Evolutionary conservation across 2,113 vertebrate genomes (phyloP).

Genomic region (Pteronura brasiliensis): DNA sequence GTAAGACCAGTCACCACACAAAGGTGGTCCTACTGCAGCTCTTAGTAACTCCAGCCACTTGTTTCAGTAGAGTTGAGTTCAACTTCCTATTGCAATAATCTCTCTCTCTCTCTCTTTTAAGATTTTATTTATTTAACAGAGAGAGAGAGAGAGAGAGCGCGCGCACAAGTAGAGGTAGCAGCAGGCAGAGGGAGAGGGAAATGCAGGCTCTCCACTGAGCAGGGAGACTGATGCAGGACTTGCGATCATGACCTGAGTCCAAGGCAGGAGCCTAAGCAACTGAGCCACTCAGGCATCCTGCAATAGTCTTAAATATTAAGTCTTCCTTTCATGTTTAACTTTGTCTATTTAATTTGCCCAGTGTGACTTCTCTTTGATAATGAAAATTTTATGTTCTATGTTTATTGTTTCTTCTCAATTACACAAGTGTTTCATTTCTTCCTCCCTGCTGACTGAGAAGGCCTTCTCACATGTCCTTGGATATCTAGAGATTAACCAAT

Average conservation of each 20-base stretch:
- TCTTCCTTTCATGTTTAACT: background rate
- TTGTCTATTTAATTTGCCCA: background rate
- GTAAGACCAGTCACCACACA: background rate
- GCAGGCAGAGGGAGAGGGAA: too few species aligned
- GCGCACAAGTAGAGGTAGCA: too few species aligned
- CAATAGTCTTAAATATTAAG: background rate
- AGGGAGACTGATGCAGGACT: too few species aligned
- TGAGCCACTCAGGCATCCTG: background rate
- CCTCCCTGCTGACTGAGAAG: background rate
- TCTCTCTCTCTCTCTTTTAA: background rate
- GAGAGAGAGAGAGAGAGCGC: too few species aligned
- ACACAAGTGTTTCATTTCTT: background rate
- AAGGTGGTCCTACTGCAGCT: background rate
- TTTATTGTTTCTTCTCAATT: constrained; percentile 13
- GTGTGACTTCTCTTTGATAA: background rate
- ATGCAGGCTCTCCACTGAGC: too few species aligned
- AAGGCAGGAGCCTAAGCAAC: background rate
- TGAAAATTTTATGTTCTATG: background rate
- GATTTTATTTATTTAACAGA: background rate
- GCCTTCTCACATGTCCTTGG: background rate
- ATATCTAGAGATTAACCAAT: background rate
- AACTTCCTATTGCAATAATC: background rate
- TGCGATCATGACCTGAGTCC: background rate
- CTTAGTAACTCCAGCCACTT: background rate
- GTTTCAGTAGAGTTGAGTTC: background rate